Evolutionary conservation across 1,140 invertebrate species (phyloP).

Genomic region (Mya arenaria): DNA sequence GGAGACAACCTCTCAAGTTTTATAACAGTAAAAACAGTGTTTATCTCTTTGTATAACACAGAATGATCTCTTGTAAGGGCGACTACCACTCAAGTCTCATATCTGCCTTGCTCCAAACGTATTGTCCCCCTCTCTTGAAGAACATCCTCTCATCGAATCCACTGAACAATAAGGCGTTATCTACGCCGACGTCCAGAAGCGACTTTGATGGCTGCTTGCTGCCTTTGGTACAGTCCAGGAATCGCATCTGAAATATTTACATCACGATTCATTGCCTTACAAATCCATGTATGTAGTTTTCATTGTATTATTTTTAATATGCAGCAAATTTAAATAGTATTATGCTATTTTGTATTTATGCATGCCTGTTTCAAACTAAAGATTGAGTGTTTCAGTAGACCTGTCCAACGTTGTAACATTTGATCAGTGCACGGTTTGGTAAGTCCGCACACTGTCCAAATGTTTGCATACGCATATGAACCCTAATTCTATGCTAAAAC

Average conservation of each 20-base stretch:
- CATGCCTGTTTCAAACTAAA: neutral
- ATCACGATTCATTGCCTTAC: neutral
- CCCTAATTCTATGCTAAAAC: no score
- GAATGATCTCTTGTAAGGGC: no score
- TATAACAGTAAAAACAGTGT: no score
- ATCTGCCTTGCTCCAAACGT: conserved; percentile 81
- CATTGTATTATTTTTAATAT: neutral
- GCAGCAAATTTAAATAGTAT: no score
- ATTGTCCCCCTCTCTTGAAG: conserved; percentile 81
- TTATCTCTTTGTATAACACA: no score
- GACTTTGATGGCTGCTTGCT: conserved; percentile 81
- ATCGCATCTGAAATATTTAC: conserved; percentile 79
- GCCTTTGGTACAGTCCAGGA: conserved; percentile 82
- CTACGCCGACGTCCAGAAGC: conserved; percentile 82
- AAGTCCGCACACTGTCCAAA: no score
- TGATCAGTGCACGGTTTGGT: neutral
- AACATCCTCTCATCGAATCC: conserved; percentile 83
- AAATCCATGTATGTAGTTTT: neutral
- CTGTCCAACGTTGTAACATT: neutral
- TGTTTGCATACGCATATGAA: no score
- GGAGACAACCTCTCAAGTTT: no score
- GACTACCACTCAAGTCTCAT: conserved; percentile 67
- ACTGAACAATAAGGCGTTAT: conserved; percentile 79
- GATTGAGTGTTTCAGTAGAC: neutral
- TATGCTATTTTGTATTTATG: neutral